phyloP scores from a whole-genome alignment of 1,140 invertebrate genomes.

The Fopius arisanus region DNA sequence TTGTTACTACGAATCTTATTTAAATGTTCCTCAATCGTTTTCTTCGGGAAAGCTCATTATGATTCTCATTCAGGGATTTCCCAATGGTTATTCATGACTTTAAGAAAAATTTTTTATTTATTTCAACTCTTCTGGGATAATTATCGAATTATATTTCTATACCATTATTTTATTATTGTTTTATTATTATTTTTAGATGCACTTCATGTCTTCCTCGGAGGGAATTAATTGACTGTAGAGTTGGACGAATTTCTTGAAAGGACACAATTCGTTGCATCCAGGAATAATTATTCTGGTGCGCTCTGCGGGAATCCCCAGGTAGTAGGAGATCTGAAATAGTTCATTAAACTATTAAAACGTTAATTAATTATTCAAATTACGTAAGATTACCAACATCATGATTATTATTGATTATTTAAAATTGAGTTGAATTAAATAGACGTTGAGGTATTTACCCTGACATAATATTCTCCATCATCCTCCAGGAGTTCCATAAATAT shows the following conservation, averaged over 20 bases:
- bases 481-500: slow-evolving; percentile 54
- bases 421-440: background rate
- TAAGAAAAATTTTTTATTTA: no score
- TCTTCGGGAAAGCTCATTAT: no score
- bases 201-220: background rate
- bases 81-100: no score
- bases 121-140: no score
- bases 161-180: no score
- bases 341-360: no score
- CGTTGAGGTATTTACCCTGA: slow-evolving; percentile 37
- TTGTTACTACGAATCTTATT: no score
- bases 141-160: no score
- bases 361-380: background rate
- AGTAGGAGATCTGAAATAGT: background rate
- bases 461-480: slow-evolving; percentile 28
- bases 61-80: background rate
- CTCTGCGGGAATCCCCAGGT: background rate
- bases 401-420: background rate
- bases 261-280: background rate
- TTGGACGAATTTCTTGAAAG: background rate
- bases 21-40: no score
- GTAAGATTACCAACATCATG: no score
- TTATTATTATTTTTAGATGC: no score
- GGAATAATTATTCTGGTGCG: background rate
- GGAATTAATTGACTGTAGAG: background rate